Conservation (phyloP, 2,888 invertebrate species). For the Tubiluchus corallicola region DNA sequence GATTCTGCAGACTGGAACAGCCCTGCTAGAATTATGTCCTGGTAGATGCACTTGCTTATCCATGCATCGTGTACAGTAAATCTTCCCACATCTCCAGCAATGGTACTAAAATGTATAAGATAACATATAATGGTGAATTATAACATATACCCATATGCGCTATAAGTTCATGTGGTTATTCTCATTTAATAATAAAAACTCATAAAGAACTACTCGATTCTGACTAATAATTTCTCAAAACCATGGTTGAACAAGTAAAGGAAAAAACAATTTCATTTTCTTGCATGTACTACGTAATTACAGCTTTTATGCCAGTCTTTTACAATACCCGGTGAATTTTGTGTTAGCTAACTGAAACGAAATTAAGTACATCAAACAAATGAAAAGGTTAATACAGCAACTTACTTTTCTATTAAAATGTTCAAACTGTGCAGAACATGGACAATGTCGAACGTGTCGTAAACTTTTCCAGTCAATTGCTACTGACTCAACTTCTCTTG, state of each 20-base stretch:
- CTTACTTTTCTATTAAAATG: constrained; percentile 27
- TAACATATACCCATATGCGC: too few species aligned
- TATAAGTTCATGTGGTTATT: background rate
- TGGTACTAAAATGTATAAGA: constrained; percentile 24
- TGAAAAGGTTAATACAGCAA: too few species aligned
- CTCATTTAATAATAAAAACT: constrained; percentile 8
- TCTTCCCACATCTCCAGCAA: constrained; percentile 29
- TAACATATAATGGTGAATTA: too few species aligned
- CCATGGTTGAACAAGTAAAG: too few species aligned
- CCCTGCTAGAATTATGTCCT: constrained; percentile 23
- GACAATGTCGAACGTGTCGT: constrained; percentile 23
- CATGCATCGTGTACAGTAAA: constrained; percentile 28
- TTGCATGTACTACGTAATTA: too few species aligned
- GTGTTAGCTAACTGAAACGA: too few species aligned
- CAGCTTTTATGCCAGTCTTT: too few species aligned
- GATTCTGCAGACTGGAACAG: constrained; percentile 27
- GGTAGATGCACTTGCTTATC: constrained; percentile 25
- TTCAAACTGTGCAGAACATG: constrained; percentile 28
- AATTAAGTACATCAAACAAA: too few species aligned
- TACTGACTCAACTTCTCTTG: constrained; percentile 25
- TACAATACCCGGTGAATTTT: too few species aligned
- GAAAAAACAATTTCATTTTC: too few species aligned
- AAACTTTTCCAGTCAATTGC: constrained; percentile 26
- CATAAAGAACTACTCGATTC: constrained; percentile 8
- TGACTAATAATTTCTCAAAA: too few species aligned